Evolutionary conservation across 2,113 vertebrate genomes (phyloP), one percentile per base, ranked within the genome.

Genomic region (Thamnophis sirtalis): DNA sequence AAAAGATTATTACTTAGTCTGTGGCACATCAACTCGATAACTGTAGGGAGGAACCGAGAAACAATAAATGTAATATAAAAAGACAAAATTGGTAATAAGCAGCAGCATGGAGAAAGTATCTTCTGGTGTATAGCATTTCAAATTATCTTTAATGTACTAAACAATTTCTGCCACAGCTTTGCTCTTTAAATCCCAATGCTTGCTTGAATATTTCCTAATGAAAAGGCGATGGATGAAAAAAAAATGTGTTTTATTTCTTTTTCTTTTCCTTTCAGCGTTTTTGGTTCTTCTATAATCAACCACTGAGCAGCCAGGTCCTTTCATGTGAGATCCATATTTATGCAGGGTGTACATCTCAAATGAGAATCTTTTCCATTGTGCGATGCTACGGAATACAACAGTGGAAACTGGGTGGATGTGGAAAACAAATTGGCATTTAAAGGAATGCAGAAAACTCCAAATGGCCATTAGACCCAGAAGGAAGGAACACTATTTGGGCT

Each of bases 51-150:
- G 84, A 80, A 28, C 88, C 33, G 7, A 84, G 3, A 0, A 94
- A 53, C 8, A 4, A 24, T 84, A 94, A 93, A 93, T 88, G 24
- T 90, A 43, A 91, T 54, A 17, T 86, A 89, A 84, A 94, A 84
- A 93, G 90, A 84, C 6, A 92, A 85, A 91, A 5, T 84, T 88
- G 51, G 21, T 90, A 91, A 93, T 94, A 92, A 63, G 53, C 11
- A 90, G 51, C 84, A 21, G 93, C 88, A 94, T 90, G 1, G n/a
- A 89, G 33, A 87, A 95, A 93, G 54, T 91, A 28, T 89, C 58
- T 92, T 91, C 1, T 93, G n/a, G 50, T 95, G 19, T 93, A 26
- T n/a, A 90, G 10, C 55, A 92, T 91, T 95, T 93, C 60, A 92
- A 90, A 68, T 86, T 89, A 91, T 90, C 88, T 94, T 93, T 93